These are phyloP conservation scores for Homarus americanus DNA, from an alignment of 1,140 invertebrate species.

Conservation along the genomic window DNA sequence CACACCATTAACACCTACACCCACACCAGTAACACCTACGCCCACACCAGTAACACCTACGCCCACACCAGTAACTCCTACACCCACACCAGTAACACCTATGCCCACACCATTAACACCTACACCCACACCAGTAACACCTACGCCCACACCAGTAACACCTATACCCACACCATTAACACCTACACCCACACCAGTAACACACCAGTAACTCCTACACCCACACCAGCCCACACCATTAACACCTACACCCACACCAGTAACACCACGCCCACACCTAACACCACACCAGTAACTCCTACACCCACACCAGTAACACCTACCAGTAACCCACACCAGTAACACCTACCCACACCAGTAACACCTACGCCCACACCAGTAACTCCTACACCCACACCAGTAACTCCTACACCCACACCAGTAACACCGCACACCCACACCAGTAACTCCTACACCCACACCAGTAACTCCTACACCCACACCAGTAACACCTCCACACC, in stretches of 20 bases:
- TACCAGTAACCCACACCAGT: too few relatives aligned
- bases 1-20: too few relatives aligned
- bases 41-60: too few relatives aligned
- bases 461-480: neutral
- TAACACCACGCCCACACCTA: neutral
- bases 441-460: neutral
- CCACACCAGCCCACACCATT: neutral
- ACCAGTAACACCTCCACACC: neutral
- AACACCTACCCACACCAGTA: neutral
- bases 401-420: neutral
- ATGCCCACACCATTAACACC: too few relatives aligned
- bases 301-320: neutral
- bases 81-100: too few relatives aligned
- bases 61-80: too few relatives aligned
- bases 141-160: too few relatives aligned
- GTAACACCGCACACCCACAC: neutral
- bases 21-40: too few relatives aligned
- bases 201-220: neutral
- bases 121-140: too few relatives aligned
- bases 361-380: neutral
- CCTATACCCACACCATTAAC: neutral
- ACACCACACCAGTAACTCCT: neutral
- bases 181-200: neutral
- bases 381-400: neutral
- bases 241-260: neutral